Base-by-base conservation (phyloP, 2,888 invertebrate genomes). In the Arge pagana region DNA sequence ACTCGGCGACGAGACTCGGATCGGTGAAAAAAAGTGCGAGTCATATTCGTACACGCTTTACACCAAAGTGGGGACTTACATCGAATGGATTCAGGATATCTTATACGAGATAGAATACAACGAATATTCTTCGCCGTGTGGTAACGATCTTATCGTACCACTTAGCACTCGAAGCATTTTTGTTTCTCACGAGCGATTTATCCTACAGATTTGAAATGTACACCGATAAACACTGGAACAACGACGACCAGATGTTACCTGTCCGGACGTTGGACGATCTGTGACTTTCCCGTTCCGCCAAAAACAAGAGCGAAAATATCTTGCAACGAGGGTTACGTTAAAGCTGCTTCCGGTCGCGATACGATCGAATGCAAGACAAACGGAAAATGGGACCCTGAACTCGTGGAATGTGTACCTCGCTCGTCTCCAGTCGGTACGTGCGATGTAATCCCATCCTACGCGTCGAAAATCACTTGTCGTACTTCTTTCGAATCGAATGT, bases 1-100 rank as follows among this genome's bases (percentile, higher is more conserved):
- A 8, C 59, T 77, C 3, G 69, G 67, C 6, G 52, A 60, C 24
- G 56, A 45, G 7, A 13, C 41, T 19, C 10, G 31, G 0, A 68
- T 63, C 5, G 71, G 63, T 1, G 4, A 15, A 11, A 56, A 52
- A 41, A 52, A 39, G 28, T 78, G 78, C 49, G 59, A 77, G 55
- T 69, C 63, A 41, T 59, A 69, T 35, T 54, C 70, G 3, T 77
- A 74, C 54, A 66, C 76, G n/a, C 60, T 78, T 11, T 78, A 74
- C 39, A 78, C 78, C 2, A 58, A 57, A 57, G 53, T 78, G 24
- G 66, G 72, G 0, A 58, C 37, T 18, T 72, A 77, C 52, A 66
- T 71, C 16, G 23, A 40, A 3, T 75, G 72, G 74, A 66, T 76
- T 53, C 65, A 69, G 53, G 61, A 69, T 13, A 59, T 70, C 10